These are phyloP conservation scores for Pavo muticus DNA, from an alignment of 2,113 vertebrate species.

Conservation along the genomic window DNA sequence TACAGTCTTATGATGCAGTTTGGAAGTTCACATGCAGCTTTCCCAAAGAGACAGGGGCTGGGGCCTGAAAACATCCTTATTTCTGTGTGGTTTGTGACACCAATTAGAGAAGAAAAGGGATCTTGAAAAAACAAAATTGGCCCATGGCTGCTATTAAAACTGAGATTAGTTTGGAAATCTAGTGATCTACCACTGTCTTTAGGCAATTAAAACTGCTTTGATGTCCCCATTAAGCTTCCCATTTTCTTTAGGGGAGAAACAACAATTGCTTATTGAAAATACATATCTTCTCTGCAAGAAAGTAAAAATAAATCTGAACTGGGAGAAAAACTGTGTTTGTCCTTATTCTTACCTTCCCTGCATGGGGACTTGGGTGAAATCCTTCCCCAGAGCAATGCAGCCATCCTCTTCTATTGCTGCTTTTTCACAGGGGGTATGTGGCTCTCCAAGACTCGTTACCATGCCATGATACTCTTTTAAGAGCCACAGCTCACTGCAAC, in stretches of 20 bases:
- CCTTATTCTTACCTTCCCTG: slow-evolving; percentile 70
- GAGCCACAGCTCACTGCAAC: slow-evolving; percentile 82
- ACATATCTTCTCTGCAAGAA: background rate
- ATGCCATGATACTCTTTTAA: slow-evolving; percentile 83
- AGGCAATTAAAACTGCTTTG: background rate
- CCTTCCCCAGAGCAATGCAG: slow-evolving; percentile 56
- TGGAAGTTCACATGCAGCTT: background rate
- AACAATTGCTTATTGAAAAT: slow-evolving; percentile 15
- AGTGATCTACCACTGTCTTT: background rate
- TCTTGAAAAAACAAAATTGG: background rate
- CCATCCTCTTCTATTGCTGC: slow-evolving; percentile 44
- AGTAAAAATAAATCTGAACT: slow-evolving; percentile 1
- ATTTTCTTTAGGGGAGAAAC: background rate
- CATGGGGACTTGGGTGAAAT: slow-evolving; percentile 50
- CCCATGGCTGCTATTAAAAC: background rate
- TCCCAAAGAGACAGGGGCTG: background rate
- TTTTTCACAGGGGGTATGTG: slow-evolving; percentile 73
- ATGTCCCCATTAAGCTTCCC: slow-evolving; percentile 21
- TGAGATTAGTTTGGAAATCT: background rate
- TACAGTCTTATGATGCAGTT: background rate
- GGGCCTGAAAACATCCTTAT: background rate
- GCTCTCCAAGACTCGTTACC: slow-evolving; percentile 75
- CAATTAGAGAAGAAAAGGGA: background rate
- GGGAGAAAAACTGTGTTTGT: background rate
- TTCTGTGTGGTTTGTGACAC: background rate